Evolutionary conservation across 1,140 invertebrate species (phyloP), one percentile per base, ranked within the genome.

Genomic region (Heliconius congener): DNA sequence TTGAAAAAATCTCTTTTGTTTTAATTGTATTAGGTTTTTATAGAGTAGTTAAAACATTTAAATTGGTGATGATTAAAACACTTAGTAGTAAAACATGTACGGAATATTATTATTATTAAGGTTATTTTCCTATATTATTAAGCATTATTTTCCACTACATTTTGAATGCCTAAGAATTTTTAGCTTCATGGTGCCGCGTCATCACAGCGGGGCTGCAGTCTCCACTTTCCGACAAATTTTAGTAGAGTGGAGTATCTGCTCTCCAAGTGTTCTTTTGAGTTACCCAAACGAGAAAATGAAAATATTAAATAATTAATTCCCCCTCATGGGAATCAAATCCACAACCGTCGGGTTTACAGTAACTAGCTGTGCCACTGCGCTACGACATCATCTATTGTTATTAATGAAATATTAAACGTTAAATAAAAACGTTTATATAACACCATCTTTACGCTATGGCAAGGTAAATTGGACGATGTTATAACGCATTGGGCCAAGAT

Each of bases 381-480:
- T 30, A 66, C 11, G 23, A 16, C 4, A 11, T n/a, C 2, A 19
- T 66, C n/a, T 66, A 30, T 11, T 60, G 57, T 23, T 60, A 60
- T 60, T 23, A 60, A 16, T 66, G 60, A 27, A 73, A 73, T 39
- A 73, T 46, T 73, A 73, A 46, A 73, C 4, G 46, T 46, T 46
- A 73, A 27, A 73, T 73, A 73, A 16, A 66, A 46, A 73, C 23
- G 27, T 73, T 73, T 73, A 73, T 73, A 46, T 73, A n/a, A 11
- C 23, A 27, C n/a, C 37, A 46, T 73, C n/a, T 16, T 73, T 39
- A 73, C 72, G 16, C 39, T 39, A 27, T 46, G 72, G 46, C 72
- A 52, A 74, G 27, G 23, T 74, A 74, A 74, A 74, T 55, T 50
- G 73, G 73, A 74, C 27, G 46, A 52, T 55, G 11, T 74, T 52